Evolutionary conservation across 2,113 vertebrate species (phyloP).

Genomic region (Notothenia rossii): DNA sequence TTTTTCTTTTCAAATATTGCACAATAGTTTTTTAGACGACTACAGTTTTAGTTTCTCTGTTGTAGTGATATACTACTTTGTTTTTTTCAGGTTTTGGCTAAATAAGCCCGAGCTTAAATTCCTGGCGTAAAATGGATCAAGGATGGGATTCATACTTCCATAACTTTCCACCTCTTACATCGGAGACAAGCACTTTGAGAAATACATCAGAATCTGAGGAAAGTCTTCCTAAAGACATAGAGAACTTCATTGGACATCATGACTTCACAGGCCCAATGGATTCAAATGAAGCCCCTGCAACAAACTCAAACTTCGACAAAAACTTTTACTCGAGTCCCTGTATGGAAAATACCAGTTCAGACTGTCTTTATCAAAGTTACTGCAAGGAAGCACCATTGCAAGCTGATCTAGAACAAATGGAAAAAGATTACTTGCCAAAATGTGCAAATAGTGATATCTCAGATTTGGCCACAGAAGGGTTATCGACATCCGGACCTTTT

Average conservation of each 20-base stretch:
- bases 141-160: conserved; percentile 74
- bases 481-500: conserved; percentile 48
- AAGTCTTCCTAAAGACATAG: conserved; percentile 59
- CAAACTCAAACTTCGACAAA: conserved; percentile 64
- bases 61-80: conserved; percentile 21
- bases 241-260: conserved; percentile 67
- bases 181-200: conserved; percentile 62
- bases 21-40: neutral
- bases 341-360: conserved; percentile 55
- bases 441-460: conserved; percentile 49
- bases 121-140: conserved; percentile 74
- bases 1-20: neutral
- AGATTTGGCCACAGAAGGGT: conserved; percentile 53
- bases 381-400: conserved; percentile 64
- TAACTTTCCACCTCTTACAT: conserved; percentile 52
- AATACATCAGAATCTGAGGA: conserved; percentile 67
- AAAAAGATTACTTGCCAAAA: conserved; percentile 53
- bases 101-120: conserved; percentile 7
- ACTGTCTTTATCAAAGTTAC: conserved; percentile 68
- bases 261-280: conserved; percentile 55
- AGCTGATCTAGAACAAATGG: conserved; percentile 56
- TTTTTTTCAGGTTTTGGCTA: conserved; percentile 64
- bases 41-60: neutral
- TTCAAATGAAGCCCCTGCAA: conserved; percentile 50
- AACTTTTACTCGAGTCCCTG: conserved; percentile 54